Evolutionary conservation across 2,113 vertebrate genomes (phyloP).

Genomic region (Sarotherodon lohbergeri): DNA sequence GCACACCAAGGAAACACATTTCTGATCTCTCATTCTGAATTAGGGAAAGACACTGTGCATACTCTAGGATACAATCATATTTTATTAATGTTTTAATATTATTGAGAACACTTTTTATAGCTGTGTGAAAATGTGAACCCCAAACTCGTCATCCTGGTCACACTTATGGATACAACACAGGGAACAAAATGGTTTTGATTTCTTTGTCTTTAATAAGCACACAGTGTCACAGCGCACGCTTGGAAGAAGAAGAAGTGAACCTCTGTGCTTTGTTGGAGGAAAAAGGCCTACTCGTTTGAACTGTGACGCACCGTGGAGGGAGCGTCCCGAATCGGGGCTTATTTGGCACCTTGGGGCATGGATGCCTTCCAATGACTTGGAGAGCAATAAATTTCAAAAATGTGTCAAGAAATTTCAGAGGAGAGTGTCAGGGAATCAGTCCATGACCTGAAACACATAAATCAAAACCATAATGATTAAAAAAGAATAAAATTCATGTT

Average conservation of each 20-base stretch:
- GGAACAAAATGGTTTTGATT: background rate
- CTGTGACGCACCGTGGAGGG: background rate
- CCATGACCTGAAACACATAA: background rate
- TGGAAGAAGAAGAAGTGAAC: background rate
- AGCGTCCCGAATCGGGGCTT: background rate
- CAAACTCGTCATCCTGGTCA: too few species aligned
- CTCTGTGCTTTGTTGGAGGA: background rate
- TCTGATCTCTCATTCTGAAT: background rate
- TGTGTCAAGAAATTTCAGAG: background rate
- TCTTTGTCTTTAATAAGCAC: background rate
- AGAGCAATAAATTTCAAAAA: background rate
- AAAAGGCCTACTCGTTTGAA: fast-evolving
- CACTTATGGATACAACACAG: fast-evolving
- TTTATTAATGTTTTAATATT: background rate
- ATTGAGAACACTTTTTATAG: background rate
- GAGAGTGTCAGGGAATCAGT: background rate
- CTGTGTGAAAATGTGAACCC: background rate
- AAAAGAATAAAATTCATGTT: background rate
- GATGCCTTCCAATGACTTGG: background rate
- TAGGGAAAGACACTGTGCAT: fast-evolving
- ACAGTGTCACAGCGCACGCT: background rate
- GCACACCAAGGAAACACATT: background rate
- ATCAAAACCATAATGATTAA: background rate
- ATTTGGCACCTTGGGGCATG: background rate
- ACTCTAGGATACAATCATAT: too few species aligned